These are phyloP conservation scores for Podargus strigoides DNA, from an alignment of 2,797 vertebrate species.

Conservation along the genomic window DNA sequence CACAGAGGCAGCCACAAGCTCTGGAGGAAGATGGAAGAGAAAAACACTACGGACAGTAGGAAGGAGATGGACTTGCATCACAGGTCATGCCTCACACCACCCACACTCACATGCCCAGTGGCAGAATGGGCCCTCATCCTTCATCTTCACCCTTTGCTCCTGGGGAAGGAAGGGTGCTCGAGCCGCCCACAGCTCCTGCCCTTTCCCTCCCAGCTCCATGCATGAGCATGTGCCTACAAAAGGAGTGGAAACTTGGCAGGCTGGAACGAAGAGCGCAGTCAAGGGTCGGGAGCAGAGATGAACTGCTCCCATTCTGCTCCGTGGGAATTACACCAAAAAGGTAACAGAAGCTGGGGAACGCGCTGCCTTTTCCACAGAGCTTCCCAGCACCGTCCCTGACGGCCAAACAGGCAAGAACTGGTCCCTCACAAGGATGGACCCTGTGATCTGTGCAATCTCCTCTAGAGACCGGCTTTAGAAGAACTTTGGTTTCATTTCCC, in stretches of 20 bases:
- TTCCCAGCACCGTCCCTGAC: not conserved
- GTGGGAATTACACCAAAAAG: constrained; percentile 40
- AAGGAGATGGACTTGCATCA: not conserved
- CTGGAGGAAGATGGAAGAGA: not conserved
- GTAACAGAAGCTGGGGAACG: not conserved
- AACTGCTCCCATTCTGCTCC: not conserved
- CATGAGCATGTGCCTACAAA: constrained; percentile 26
- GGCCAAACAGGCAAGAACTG: not conserved
- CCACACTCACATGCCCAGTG: fast-evolving
- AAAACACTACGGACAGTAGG: fast-evolving
- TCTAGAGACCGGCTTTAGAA: not conserved
- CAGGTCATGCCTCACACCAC: not conserved
- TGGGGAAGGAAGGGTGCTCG: constrained; percentile 13
- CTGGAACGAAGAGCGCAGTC: not conserved
- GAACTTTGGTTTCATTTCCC: not conserved
- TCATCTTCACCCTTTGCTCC: fast-evolving
- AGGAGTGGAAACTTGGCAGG: constrained; percentile 65
- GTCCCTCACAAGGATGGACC: not conserved
- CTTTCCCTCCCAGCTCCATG: constrained; percentile 16
- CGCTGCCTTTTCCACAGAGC: not conserved
- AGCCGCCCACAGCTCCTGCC: not conserved
- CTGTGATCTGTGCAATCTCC: not conserved
- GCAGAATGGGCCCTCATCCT: not conserved
- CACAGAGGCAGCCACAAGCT: not conserved
- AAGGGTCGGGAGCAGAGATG: not conserved